A percentile compares a stretch with the other conserved stretches of the same genome.
Conservation (phyloP, 2,113 vertebrate genomes). For the Ctenodactylus gundi region DNA sequence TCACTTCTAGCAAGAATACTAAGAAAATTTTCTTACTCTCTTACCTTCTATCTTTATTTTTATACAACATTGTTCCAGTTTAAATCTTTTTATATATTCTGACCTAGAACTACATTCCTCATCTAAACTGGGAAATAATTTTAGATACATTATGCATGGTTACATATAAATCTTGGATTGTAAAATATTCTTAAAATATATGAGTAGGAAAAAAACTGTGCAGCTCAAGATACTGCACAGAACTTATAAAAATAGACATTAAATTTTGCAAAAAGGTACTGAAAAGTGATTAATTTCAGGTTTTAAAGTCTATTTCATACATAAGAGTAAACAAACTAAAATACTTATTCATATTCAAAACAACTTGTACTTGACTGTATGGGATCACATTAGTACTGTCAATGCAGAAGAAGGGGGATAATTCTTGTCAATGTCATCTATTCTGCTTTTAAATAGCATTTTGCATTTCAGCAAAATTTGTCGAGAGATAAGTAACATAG, state of each 20-base stretch:
- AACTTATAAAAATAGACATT: not conserved
- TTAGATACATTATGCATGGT: not conserved
- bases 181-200: not conserved
- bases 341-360: not conserved
- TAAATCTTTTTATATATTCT: slow-evolving; percentile 40
- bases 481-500: not conserved
- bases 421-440: not conserved
- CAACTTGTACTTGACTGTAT: not conserved
- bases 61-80: slow-evolving; percentile 22
- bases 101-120: slow-evolving; percentile 35
- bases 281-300: not conserved
- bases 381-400: not conserved
- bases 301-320: slow-evolving; percentile 23
- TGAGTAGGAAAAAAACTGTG: not conserved
- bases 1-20: not conserved
- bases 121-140: not conserved
- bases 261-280: not conserved
- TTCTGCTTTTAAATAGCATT: not conserved
- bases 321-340: not conserved
- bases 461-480: not conserved
- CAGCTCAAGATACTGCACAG: not conserved
- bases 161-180: not conserved
- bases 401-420: not conserved
- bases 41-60: slow-evolving; percentile 46
- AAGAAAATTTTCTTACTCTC: not conserved